Evolutionary conservation across 1,140 invertebrate genomes (phyloP).

Genomic region (Drosophila equinoxialis): DNA sequence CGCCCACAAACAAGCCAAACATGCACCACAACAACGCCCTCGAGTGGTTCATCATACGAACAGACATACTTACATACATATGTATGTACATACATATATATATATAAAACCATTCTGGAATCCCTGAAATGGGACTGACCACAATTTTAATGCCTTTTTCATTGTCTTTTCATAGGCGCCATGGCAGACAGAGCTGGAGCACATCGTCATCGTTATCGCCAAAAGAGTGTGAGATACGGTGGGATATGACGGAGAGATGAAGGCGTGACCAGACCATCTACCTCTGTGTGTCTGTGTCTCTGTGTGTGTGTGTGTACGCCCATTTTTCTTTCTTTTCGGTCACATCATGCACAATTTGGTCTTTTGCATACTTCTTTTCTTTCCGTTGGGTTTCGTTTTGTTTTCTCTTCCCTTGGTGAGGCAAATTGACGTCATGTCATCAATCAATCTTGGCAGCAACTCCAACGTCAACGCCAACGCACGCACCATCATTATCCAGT

Average conservation of each 20-base stretch:
- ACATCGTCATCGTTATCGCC: constrained; percentile 25
- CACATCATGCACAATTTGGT: constrained; percentile 54
- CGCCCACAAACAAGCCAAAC: constrained; percentile 53
- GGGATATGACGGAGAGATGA: constrained; percentile 15
- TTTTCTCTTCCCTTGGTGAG: not conserved
- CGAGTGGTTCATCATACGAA: constrained; percentile 20
- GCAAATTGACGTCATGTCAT: constrained; percentile 78
- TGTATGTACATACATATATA: not conserved
- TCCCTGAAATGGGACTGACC: constrained; percentile 48
- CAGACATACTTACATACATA: not conserved
- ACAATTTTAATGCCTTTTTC: constrained; percentile 76
- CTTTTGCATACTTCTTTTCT: constrained; percentile 39
- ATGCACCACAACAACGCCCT: constrained; percentile 47
- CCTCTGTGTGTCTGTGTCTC: not conserved
- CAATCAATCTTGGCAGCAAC: constrained; percentile 69
- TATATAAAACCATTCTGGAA: constrained; percentile 21
- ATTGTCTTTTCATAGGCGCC: constrained; percentile 58
- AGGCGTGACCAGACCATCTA: constrained; percentile 9
- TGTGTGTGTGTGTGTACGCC: not conserved
- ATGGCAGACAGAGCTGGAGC: constrained; percentile 11
- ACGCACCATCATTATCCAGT: constrained; percentile 58
- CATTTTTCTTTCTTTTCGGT: constrained; percentile 5
- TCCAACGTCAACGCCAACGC: constrained; percentile 12
- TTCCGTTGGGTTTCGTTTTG: not conserved
- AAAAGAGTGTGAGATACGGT: constrained; percentile 26